phyloP scores from a whole-genome alignment of 2,888 invertebrate species.

The Metalampra italica region DNA sequence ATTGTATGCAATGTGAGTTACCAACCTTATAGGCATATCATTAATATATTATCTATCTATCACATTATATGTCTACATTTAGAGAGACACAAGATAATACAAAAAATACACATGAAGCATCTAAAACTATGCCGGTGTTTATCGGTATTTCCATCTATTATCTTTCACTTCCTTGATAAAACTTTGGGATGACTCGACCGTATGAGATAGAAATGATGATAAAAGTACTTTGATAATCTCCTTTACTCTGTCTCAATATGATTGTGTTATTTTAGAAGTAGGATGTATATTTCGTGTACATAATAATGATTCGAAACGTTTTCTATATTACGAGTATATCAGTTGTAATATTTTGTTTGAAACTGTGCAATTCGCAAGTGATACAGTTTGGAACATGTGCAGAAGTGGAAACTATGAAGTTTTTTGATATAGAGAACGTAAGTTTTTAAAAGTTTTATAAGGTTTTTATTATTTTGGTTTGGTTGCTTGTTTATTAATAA shows the following conservation, averaged over 20 bases:
- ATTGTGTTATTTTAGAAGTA: neutral
- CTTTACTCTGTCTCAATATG: neutral
- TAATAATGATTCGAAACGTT: constrained; percentile 28
- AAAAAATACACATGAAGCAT: no score
- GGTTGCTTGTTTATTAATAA: no score
- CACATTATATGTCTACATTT: no score
- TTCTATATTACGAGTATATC: constrained; percentile 19
- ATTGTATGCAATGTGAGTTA: no score
- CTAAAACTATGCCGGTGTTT: no score
- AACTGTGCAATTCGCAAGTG: constrained; percentile 39
- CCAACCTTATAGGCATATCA: no score
- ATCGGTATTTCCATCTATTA: neutral
- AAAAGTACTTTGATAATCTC: neutral
- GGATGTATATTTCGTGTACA: neutral
- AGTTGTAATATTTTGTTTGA: constrained; percentile 18
- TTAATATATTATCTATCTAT: no score
- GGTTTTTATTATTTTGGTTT: no score
- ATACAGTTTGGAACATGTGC: constrained; percentile 55
- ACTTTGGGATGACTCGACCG: neutral
- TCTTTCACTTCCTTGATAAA: neutral
- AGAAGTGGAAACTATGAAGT: constrained; percentile 48
- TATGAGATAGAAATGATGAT: neutral
- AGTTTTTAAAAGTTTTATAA: constrained; percentile 15
- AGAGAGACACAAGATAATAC: no score
- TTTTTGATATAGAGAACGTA: constrained; percentile 60